phyloP scores from a whole-genome alignment of 2,113 vertebrate species.

The Hippocampus barbouri region DNA sequence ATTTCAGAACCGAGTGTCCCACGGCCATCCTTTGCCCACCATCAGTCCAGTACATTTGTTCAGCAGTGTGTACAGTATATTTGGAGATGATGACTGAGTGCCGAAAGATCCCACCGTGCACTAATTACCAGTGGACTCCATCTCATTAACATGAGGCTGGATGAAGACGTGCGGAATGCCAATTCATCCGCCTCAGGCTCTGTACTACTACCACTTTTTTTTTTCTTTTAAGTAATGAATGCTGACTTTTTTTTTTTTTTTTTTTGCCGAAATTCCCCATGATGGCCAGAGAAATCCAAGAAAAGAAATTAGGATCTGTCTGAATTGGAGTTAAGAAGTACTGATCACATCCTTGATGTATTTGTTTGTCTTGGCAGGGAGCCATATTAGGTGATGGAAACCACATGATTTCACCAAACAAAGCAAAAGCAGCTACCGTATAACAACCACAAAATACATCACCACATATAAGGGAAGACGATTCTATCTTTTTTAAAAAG shows the following conservation, averaged over 20 bases:
- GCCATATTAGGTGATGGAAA: too few relatives aligned
- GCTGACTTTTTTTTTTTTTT: constrained; percentile 6
- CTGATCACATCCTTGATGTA: neutral
- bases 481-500: too few relatives aligned
- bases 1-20: too few relatives aligned
- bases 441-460: too few relatives aligned
- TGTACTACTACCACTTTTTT: constrained; percentile 9
- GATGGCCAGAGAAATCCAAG: neutral
- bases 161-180: constrained; percentile 36
- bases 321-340: neutral
- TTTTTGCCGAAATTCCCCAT: neutral
- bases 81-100: neutral
- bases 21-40: too few relatives aligned
- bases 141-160: constrained; percentile 28
- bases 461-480: too few relatives aligned
- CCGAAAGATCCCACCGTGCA: neutral
- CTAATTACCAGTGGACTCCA: constrained; percentile 25
- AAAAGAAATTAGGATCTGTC: neutral
- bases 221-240: constrained; percentile 34
- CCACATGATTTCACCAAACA: too few relatives aligned
- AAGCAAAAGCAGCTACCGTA: too few relatives aligned
- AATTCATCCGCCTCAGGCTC: constrained; percentile 33
- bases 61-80: neutral
- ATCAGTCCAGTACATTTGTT: neutral
- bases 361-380: too few relatives aligned